Evolutionary conservation across 2,797 vertebrate genomes (phyloP), one percentile per base, ranked within the genome.

Genomic region (Karalla daura): DNA sequence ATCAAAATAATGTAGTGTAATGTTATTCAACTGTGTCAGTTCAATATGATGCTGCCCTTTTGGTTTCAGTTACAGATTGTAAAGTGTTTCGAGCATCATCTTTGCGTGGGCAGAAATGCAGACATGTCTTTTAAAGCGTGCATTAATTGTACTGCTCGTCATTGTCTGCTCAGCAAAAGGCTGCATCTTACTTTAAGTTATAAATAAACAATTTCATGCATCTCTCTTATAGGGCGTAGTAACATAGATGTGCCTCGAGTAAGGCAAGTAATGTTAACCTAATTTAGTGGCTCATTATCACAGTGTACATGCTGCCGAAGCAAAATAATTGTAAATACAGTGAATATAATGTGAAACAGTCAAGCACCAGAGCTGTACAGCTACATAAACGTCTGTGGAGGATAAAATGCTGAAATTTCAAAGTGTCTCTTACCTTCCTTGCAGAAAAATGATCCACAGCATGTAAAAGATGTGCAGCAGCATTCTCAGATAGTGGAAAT

Each of bases 341-440:
- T 24, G 36, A 41, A 51, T 10, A 20, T 8, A 37, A 39, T 27
- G 15, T n/a, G 15, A 78, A 33, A 61, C 23, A 62, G 39, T 36
- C 15, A 44, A 28, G 21, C 11, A 45, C 37, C n/a, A n/a, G n/a
- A n/a, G n/a, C n/a, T n/a, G n/a, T n/a, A n/a, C n/a, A n/a, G n/a
- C n/a, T n/a, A n/a, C n/a, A n/a, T n/a, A n/a, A n/a, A n/a, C n/a
- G n/a, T n/a, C n/a, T n/a, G n/a, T n/a, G n/a, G n/a, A n/a, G n/a
- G n/a, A n/a, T 41, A 5, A 40, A 28, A 37, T 15, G n/a, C 5
- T 18, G 20, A 2, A 33, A 66, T 4, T 11, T 24, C 10, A 52
- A 53, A 62, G 21, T 17, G 8, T 33, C 5, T 70, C 85, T 90
- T 88, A 94, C 93, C 92, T 91, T 80, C 74, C 75, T 74, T 86